Conservation (phyloP, 2,113 vertebrate species). For the Catharus bicknelli region DNA sequence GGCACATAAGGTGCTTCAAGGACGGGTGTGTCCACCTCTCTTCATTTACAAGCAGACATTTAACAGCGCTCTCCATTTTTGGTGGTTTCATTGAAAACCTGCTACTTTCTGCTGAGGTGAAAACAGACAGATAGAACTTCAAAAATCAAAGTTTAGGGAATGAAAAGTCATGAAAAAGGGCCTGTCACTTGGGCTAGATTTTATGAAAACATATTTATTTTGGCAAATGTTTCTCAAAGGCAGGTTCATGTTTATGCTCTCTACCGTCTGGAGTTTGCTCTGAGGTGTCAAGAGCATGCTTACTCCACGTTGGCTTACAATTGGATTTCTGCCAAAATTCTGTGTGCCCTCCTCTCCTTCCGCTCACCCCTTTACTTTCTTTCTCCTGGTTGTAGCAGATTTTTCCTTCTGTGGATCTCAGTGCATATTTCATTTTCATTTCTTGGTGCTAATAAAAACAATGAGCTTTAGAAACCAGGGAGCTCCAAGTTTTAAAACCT, state of each 20-base stretch:
- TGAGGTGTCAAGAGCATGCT: not conserved
- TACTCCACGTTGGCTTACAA: not conserved
- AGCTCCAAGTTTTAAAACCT: not conserved
- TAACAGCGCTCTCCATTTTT: not conserved
- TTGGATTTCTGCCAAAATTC: not conserved
- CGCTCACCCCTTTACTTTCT: not conserved
- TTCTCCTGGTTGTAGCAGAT: not conserved
- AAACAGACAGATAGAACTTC: not conserved
- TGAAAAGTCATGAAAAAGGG: not conserved
- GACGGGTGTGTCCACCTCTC: not conserved
- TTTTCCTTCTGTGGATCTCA: not conserved
- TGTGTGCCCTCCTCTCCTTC: not conserved
- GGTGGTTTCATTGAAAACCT: not conserved
- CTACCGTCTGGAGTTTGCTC: not conserved
- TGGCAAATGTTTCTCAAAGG: slow-evolving; percentile 18
- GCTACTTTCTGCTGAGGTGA: not conserved
- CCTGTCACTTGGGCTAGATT: not conserved
- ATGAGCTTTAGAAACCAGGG: not conserved
- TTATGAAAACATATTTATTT: slow-evolving; percentile 31
- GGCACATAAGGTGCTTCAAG: not conserved
- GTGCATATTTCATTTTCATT: not conserved
- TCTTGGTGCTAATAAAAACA: not conserved
- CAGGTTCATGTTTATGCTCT: slow-evolving; percentile 22
- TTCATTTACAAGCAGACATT: not conserved
- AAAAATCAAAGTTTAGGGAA: not conserved